Evolutionary conservation across 2,888 invertebrate species (phyloP), one percentile per base, ranked within the genome.

Genomic region (Chydorus sphaericus): DNA sequence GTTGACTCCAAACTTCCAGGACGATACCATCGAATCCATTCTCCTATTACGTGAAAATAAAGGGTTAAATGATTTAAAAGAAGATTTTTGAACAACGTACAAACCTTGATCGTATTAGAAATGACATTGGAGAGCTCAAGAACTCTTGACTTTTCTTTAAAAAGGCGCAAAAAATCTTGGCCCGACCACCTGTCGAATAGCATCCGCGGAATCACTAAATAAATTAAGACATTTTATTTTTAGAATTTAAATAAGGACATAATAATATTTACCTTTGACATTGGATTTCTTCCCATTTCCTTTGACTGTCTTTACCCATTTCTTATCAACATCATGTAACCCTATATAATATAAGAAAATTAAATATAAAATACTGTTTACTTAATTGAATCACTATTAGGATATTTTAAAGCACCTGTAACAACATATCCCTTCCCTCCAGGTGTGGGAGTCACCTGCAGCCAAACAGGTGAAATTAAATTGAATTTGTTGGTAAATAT

Each of bases 391-490:
- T n/a, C n/a, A n/a, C n/a, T n/a, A n/a, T n/a, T n/a, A n/a, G n/a
- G n/a, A n/a, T n/a, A n/a, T n/a, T n/a, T n/a, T n/a, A n/a, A n/a
- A n/a, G n/a, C n/a, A n/a, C 85, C 84, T 1, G 77, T 76, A 53
- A 87, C 69, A 52, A 79, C 77, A 66, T 83, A 85, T 14, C 54
- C 54, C 20, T 75, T 76, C 57, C 76, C 74, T 2, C 73, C 70
- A 16, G 75, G 77, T 57, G 79, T 79, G 37, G 82, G 73, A 58
- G 79, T 77, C 14, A 94, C 72, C 72, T 93, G 90, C 30, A 96
- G 76, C 96, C 96, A 97, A 0, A 94, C 94, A 0, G 96, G 96
- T 1, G 93, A 89, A 26, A 96, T 79, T 65, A 85, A 84, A 53
- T 86, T 82, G 64, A 96, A 88, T 70, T 96, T 96, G 44, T 82